Percentiles rank a stretch among this genome's conserved stretches.
phyloP scores from a whole-genome alignment of 2,113 vertebrate genomes.

The Phrynosoma platyrhinos region DNA sequence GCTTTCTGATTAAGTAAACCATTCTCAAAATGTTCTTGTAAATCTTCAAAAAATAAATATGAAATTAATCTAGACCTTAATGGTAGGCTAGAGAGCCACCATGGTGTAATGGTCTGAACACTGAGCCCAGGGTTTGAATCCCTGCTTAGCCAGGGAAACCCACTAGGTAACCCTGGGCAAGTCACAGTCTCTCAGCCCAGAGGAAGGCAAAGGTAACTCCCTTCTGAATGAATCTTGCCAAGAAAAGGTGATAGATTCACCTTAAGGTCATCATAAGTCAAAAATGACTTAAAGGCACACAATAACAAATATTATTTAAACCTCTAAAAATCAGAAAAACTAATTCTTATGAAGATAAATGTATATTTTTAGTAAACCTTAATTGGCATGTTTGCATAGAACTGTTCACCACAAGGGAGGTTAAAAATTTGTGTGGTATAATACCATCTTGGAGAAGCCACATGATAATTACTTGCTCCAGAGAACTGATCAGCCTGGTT shows the following conservation, averaged over 20 bases:
- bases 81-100: conserved; percentile 10
- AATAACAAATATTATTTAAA: conserved; percentile 39
- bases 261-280: too few species aligned
- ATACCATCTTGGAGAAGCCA: conserved; percentile 30
- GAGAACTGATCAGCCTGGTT: conserved; percentile 22
- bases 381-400: neutral
- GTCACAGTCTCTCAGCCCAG: too few species aligned
- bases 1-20: neutral
- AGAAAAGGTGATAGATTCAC: too few species aligned
- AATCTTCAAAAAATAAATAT: neutral
- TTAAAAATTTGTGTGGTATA: conserved; percentile 17
- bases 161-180: too few species aligned
- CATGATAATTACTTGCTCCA: neutral
- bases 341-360: conserved; percentile 36
- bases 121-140: too few species aligned
- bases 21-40: neutral
- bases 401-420: neutral
- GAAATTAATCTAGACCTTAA: conserved; percentile 34
- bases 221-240: too few species aligned
- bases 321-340: conserved; percentile 30
- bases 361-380: conserved; percentile 25
- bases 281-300: too few species aligned
- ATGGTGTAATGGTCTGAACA: too few species aligned
- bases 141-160: too few species aligned
- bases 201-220: too few species aligned